phyloP scores from a whole-genome alignment of 2,888 invertebrate genomes.

The Pyralis farinalis region DNA sequence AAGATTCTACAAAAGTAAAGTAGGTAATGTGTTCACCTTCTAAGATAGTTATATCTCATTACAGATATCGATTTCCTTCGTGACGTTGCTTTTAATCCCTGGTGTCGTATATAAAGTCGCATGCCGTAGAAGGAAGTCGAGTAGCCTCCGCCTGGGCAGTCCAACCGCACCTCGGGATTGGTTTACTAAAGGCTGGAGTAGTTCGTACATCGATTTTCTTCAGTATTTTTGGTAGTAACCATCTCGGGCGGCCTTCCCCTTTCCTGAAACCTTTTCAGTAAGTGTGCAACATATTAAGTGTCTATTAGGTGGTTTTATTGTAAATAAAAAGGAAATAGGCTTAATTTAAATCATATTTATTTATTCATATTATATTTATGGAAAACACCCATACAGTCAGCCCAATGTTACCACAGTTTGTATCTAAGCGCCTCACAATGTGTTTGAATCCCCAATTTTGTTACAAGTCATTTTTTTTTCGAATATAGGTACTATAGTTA shows the following conservation, averaged over 20 bases:
- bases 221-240: slow-evolving; percentile 75
- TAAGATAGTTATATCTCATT: slow-evolving; percentile 71
- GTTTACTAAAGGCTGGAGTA: slow-evolving; percentile 79
- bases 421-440: too few species aligned
- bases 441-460: too few species aligned
- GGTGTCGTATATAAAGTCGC: slow-evolving; percentile 58
- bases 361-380: too few species aligned
- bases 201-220: slow-evolving; percentile 80
- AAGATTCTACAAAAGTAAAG: slow-evolving; percentile 27
- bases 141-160: slow-evolving; percentile 70
- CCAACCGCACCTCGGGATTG: slow-evolving; percentile 59
- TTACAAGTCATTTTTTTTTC: too few species aligned
- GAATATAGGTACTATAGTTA: too few species aligned
- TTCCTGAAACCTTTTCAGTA: slow-evolving; percentile 44
- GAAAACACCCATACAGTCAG: too few species aligned
- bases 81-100: slow-evolving; percentile 58
- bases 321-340: too few species aligned
- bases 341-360: too few species aligned
- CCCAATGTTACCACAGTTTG: too few species aligned
- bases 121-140: slow-evolving; percentile 34
- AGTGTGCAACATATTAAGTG: too few species aligned
- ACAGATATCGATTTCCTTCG: slow-evolving; percentile 70
- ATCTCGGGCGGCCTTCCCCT: slow-evolving; percentile 54
- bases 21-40: slow-evolving; percentile 59
- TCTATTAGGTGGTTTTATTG: too few species aligned